phyloP scores from a whole-genome alignment of 2,113 vertebrate species.

The Acanthisitta chloris region DNA sequence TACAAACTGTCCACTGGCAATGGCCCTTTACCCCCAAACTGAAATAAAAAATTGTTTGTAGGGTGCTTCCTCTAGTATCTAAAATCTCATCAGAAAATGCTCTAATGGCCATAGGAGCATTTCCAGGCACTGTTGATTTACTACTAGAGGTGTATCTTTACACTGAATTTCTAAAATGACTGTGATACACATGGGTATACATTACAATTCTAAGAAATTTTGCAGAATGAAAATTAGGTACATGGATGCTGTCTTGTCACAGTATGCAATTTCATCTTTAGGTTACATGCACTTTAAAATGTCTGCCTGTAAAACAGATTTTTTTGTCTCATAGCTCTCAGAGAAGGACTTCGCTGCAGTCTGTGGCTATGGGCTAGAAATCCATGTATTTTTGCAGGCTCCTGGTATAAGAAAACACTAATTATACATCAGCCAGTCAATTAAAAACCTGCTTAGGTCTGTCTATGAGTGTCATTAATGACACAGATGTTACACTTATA shows the following conservation, averaged over 20 bases:
- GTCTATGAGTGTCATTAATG: not conserved
- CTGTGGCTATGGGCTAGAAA: not conserved
- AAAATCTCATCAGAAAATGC: not conserved
- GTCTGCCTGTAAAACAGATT: not conserved
- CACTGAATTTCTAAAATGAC: not conserved
- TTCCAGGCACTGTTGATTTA: not conserved
- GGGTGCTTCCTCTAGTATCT: not conserved
- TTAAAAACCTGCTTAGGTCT: not conserved
- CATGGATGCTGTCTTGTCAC: not conserved
- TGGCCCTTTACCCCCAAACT: not conserved
- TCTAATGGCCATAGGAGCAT: not conserved
- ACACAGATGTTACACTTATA: not conserved
- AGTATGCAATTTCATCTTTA: not conserved
- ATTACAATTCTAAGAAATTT: not conserved
- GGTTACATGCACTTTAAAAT: not conserved
- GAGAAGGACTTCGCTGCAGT: not conserved
- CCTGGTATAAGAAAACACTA: not conserved
- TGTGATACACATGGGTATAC: not conserved
- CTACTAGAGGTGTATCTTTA: not conserved
- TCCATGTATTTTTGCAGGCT: not conserved
- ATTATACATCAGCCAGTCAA: not conserved
- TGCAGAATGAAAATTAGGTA: not conserved
- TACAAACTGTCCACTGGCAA: not conserved
- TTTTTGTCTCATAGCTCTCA: not conserved
- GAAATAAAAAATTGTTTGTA: not conserved